These are phyloP conservation scores for Dasyprocta punctata DNA, from an alignment of 2,113 vertebrate genomes.

Conservation along the genomic window DNA sequence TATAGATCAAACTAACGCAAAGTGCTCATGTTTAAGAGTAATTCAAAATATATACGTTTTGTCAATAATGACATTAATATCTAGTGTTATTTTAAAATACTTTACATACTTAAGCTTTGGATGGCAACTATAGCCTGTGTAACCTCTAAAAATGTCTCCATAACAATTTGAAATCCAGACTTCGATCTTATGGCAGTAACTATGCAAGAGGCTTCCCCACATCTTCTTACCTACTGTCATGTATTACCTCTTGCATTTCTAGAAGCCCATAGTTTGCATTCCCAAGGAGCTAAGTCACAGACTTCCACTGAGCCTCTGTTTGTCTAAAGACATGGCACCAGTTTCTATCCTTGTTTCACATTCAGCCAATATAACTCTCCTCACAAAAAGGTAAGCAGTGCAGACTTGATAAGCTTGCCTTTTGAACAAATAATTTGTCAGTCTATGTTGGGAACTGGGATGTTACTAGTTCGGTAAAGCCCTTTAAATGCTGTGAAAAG, in stretches of 20 bases:
- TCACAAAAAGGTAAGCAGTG: conserved; percentile 64
- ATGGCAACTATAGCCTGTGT: background rate
- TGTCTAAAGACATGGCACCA: background rate
- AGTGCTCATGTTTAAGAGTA: background rate
- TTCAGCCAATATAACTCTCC: conserved; percentile 57
- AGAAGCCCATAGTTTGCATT: background rate
- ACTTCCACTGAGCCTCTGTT: background rate
- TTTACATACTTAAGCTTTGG: background rate
- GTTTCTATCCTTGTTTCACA: conserved; percentile 45
- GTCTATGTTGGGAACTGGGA: conserved; percentile 71
- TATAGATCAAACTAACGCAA: background rate
- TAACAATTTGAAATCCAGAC: background rate
- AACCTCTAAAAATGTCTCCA: background rate
- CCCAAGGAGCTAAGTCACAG: background rate
- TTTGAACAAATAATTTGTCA: conserved; percentile 79
- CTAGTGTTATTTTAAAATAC: background rate
- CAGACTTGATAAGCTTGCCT: conserved; percentile 71
- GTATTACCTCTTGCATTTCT: background rate
- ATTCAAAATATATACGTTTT: background rate
- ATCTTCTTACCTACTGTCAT: background rate
- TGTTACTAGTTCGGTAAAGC: conserved; percentile 72
- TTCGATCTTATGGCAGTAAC: background rate
- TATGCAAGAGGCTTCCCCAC: background rate
- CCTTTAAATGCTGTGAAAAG: conserved; percentile 78
- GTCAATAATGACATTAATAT: background rate